Evolutionary conservation across 2,113 vertebrate species (phyloP).

Genomic region (Callospermophilus lateralis): DNA sequence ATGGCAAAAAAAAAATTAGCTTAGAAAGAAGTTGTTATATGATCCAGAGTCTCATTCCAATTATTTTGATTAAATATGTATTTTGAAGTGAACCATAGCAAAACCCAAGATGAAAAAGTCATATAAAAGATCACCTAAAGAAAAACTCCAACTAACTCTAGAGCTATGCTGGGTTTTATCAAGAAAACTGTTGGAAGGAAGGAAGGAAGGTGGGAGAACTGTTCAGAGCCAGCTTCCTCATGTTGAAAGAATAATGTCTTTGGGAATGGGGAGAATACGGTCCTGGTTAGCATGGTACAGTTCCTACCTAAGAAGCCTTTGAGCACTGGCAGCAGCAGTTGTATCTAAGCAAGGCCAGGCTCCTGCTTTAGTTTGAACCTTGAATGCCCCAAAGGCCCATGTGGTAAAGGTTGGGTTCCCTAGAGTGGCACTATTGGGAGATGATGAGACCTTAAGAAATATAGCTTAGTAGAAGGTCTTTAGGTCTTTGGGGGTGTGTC

Average conservation of each 20-base stretch:
- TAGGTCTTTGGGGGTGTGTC: not conserved
- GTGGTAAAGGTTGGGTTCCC: not conserved
- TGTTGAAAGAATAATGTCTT: not conserved
- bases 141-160: not conserved
- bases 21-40: not conserved
- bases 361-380: not conserved
- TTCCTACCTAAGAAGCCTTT: not conserved
- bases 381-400: not conserved
- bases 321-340: not conserved
- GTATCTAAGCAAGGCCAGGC: not conserved
- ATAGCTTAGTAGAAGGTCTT: not conserved
- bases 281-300: not conserved
- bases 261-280: not conserved
- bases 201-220: too few species aligned
- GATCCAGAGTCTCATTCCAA: not conserved
- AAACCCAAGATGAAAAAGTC: constrained; percentile 18
- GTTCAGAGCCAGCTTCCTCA: not conserved
- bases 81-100: not conserved
- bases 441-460: not conserved
- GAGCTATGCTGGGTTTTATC: not conserved
- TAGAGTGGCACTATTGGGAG: not conserved
- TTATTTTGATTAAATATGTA: not conserved
- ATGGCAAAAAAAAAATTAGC: not conserved
- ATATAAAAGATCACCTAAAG: not conserved
- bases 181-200: not conserved